phyloP scores from a whole-genome alignment of 2,888 invertebrate species.

The Dasypogon diadema region DNA sequence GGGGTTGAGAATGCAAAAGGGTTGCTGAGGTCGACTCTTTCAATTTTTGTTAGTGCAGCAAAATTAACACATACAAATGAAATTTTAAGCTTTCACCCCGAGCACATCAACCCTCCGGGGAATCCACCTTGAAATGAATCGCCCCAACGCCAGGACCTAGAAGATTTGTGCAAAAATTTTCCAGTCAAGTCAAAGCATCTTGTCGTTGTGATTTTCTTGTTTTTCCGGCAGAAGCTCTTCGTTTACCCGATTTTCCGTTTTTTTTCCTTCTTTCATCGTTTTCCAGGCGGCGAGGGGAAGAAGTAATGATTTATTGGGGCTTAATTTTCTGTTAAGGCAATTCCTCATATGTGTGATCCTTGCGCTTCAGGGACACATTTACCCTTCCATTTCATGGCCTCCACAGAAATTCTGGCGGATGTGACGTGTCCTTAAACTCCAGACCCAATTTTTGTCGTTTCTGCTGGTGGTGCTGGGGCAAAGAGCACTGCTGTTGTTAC shows the following conservation, averaged over 20 bases:
- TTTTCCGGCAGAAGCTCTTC: not conserved
- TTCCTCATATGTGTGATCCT: slow-evolving; percentile 53
- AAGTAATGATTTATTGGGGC: slow-evolving; percentile 53
- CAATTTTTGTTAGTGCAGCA: slow-evolving; percentile 51
- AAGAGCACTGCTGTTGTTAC: too few relatives aligned
- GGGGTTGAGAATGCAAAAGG: slow-evolving; percentile 39
- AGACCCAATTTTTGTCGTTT: slow-evolving; percentile 45
- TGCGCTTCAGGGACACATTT: slow-evolving; percentile 49
- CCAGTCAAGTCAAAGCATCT: slow-evolving; percentile 37
- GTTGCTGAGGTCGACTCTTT: slow-evolving; percentile 50
- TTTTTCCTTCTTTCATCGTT: slow-evolving; percentile 3
- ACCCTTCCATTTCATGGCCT: slow-evolving; percentile 16
- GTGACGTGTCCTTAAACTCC: slow-evolving; percentile 51
- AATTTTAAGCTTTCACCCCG: slow-evolving; percentile 3
- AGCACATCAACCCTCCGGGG: slow-evolving; percentile 4
- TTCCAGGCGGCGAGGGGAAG: not conserved
- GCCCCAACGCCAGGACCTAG: slow-evolving; percentile 15
- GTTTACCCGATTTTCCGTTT: not conserved
- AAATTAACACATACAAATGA: slow-evolving; percentile 52
- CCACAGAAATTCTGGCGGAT: slow-evolving; percentile 42
- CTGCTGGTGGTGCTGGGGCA: slow-evolving; percentile 19
- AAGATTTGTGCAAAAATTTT: slow-evolving; percentile 26
- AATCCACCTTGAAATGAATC: slow-evolving; percentile 28
- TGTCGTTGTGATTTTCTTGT: slow-evolving; percentile 39
- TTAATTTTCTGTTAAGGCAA: slow-evolving; percentile 55